These are phyloP conservation scores for Hyles euphorbiae DNA, from an alignment of 1,140 invertebrate species.

Conservation along the genomic window DNA sequence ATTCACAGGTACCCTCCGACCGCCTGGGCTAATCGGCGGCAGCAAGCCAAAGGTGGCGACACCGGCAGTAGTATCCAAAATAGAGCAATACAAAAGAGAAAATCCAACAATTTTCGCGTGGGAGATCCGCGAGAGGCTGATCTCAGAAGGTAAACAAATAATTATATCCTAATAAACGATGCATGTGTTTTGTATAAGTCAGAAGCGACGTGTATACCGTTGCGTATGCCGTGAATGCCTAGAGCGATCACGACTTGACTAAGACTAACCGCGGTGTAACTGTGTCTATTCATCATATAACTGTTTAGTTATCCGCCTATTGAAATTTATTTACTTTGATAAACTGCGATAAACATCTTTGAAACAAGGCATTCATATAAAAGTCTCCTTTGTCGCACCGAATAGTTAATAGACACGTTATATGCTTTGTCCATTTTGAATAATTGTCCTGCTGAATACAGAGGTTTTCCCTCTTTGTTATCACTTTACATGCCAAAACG, in stretches of 20 bases:
- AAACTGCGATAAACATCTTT: no score
- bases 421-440: no score
- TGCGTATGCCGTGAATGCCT: constrained; percentile 39
- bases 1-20: constrained; percentile 90
- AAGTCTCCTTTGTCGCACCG: no score
- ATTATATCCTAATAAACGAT: constrained; percentile 2
- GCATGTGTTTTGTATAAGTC: constrained; percentile 30
- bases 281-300: constrained; percentile 18
- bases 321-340: no score
- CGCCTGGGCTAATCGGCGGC: constrained; percentile 97
- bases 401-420: no score
- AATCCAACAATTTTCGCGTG: constrained; percentile 99
- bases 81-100: constrained; percentile 96
- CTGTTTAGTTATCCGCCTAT: no score
- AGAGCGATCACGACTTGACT: constrained; percentile 41
- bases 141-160: constrained; percentile 89
- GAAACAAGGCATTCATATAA: no score
- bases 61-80: constrained; percentile 95
- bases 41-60: constrained; percentile 99
- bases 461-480: no score
- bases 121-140: constrained; percentile 95
- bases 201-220: constrained; percentile 17
- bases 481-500: no score
- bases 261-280: constrained; percentile 16
- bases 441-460: no score